A percentile compares a stretch with the other conserved stretches of the same genome.
phyloP scores from a whole-genome alignment of 2,797 vertebrate genomes.

The Phalloptychus januarius region DNA sequence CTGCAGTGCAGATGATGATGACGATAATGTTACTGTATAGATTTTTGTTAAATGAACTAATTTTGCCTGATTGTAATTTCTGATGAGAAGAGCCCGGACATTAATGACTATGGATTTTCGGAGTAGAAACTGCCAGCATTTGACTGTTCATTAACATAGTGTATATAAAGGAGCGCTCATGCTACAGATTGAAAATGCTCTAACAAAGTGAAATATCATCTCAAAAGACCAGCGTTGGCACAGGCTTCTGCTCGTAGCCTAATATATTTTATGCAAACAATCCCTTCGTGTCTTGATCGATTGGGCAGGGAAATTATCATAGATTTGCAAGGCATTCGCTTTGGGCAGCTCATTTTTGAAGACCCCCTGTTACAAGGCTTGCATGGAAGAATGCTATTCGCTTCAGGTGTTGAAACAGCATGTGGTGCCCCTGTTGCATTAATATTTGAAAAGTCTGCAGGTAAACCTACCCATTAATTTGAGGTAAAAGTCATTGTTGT shows the following conservation, averaged over 20 bases:
- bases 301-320: slow-evolving; percentile 49
- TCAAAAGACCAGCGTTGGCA: slow-evolving; percentile 47
- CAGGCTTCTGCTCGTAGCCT: slow-evolving; percentile 22
- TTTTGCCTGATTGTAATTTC: slow-evolving; percentile 54
- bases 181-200: slow-evolving; percentile 37
- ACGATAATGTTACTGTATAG: slow-evolving; percentile 41
- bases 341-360: slow-evolving; percentile 24
- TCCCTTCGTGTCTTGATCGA: slow-evolving; percentile 52
- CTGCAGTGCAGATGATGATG: slow-evolving; percentile 32
- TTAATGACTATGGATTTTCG: slow-evolving; percentile 60
- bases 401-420: slow-evolving; percentile 20
- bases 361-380: slow-evolving; percentile 15
- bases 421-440: neutral
- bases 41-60: slow-evolving; percentile 49
- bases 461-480: slow-evolving; percentile 37
- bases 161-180: slow-evolving; percentile 5
- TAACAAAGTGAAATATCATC: slow-evolving; percentile 52
- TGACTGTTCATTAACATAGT: slow-evolving; percentile 48
- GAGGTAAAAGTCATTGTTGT: slow-evolving; percentile 47
- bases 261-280: slow-evolving; percentile 61
- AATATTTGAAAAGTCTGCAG: slow-evolving; percentile 6
- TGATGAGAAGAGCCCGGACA: slow-evolving; percentile 36
- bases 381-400: slow-evolving; percentile 13
- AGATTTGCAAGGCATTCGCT: slow-evolving; percentile 37
- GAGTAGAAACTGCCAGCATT: slow-evolving; percentile 28